Base-by-base conservation (phyloP, 2,797 vertebrate genomes). In the Argya squamiceps region DNA sequence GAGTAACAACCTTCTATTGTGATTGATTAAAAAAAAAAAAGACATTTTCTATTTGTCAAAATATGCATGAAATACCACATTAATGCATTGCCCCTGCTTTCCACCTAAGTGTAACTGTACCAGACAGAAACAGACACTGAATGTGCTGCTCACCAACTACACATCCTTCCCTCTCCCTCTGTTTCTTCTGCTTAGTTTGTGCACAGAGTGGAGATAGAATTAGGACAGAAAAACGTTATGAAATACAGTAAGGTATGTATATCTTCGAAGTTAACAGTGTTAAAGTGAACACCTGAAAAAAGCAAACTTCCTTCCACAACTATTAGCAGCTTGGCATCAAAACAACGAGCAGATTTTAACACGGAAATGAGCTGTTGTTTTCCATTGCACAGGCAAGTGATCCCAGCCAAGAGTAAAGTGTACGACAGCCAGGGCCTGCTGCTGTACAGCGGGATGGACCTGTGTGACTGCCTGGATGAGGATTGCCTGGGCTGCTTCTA, bases 401-500 rank as follows among this genome's bases (percentile, higher is more conserved):
- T 98, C 9, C 98, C 98, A 8, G 97, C 98, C 30, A 99, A 99
- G 97, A 99, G 98, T 88, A 99, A 98, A 95, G 99, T 99, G 80
- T 99, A 99, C 2, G 99, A 99, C 86, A 97, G 93, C 97, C 98
- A 98, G 62, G 99, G 99, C 12, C 98, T 98, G 11, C 98, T 99
- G 47, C 98, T 99, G 13, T 98, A 97, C 92, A 99, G 98, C 22
- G 99, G 98, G 27, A 99, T 98, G 96, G 99, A 99, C 97, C 98
- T 99, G 96, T 99, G 99, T 4, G 99, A 99, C 96, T 99, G 99
- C 80, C 98, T 99, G 30, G 99, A 99, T 9, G 98, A 98, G 75
- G 99, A 99, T 16, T 99, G 99, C 46, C 97, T 99, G 97, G 99
- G 99, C 32, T 99, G 99, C 92, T 99, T 99, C 98, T 99, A 99